Conservation (phyloP, 1,140 invertebrate species). For the Lasioglossum albipes region DNA sequence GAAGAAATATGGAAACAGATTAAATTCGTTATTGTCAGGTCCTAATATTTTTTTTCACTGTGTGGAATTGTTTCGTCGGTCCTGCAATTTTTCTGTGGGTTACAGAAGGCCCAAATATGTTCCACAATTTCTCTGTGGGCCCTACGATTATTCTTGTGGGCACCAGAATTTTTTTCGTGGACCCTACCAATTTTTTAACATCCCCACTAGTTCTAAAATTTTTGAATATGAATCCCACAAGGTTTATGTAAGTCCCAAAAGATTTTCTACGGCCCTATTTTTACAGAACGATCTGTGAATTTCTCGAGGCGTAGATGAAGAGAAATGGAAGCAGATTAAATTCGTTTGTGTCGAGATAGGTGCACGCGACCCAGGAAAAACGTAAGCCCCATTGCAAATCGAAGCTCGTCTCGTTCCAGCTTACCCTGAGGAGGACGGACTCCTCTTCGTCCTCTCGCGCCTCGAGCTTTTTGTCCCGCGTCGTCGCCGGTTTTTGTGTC, state of each 20-base stretch:
- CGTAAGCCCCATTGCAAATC: constrained; percentile 16
- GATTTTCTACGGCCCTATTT: background rate
- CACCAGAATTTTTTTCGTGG: too few species aligned
- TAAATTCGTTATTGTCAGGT: constrained; percentile 54
- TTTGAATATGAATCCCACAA: too few species aligned
- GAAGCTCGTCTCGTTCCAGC: background rate
- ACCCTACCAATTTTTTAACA: too few species aligned
- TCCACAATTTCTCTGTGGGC: too few species aligned
- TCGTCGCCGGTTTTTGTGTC: constrained; percentile 68
- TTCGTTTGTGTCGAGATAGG: constrained; percentile 43
- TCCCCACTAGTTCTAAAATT: too few species aligned
- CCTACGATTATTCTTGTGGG: too few species aligned
- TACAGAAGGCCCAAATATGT: too few species aligned
- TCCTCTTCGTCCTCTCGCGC: constrained; percentile 40
- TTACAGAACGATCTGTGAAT: constrained; percentile 17
- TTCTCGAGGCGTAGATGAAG: constrained; percentile 7
- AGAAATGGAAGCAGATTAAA: constrained; percentile 49
- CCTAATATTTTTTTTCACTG: too few species aligned
- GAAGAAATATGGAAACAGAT: constrained; percentile 29
- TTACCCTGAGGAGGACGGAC: background rate
- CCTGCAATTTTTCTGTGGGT: too few species aligned
- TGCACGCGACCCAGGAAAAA: background rate
- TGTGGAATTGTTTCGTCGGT: too few species aligned
- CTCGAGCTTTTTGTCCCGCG: constrained; percentile 23
- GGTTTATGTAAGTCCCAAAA: too few species aligned